Percentiles rank a stretch among this genome's conserved stretches.
Conservation (phyloP, 2,797 vertebrate species). For the Thamnophis elegans region DNA sequence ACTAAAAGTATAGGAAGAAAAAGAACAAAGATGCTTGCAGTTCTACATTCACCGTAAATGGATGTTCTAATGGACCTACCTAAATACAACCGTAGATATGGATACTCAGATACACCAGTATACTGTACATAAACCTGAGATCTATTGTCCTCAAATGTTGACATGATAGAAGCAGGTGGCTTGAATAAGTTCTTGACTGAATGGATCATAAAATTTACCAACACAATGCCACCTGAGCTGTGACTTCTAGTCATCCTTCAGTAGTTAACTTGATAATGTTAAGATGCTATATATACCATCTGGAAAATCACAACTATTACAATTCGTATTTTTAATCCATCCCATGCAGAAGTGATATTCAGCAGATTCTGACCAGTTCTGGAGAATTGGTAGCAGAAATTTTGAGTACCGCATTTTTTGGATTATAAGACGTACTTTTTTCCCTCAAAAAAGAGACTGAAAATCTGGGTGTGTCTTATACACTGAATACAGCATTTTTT, state of each 20-base stretch:
- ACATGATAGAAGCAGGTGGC: not conserved
- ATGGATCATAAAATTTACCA: not conserved
- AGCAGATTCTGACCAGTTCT: too few relatives aligned
- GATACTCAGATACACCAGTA: not conserved
- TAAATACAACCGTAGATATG: not conserved
- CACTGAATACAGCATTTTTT: too few relatives aligned
- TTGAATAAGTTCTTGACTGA: not conserved
- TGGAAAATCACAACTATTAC: not conserved
- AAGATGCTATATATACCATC: not conserved
- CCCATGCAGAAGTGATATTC: not conserved
- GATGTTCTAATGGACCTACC: not conserved
- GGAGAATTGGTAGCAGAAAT: too few relatives aligned
- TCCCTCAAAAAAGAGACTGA: too few relatives aligned
- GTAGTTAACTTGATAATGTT: not conserved
- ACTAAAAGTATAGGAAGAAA: not conserved
- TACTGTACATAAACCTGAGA: not conserved
- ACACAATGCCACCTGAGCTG: not conserved
- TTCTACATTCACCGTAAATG: not conserved
- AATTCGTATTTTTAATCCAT: conserved; percentile 4
- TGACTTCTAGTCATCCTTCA: not conserved
- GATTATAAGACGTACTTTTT: too few relatives aligned
- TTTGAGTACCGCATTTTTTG: too few relatives aligned
- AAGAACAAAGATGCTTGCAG: not conserved
- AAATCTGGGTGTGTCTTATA: too few relatives aligned
- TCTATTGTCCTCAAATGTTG: not conserved